Percentiles rank a stretch among this genome's conserved stretches.
Conservation (phyloP, 2,888 invertebrate species). For the Cylindroiulus punctatus region DNA sequence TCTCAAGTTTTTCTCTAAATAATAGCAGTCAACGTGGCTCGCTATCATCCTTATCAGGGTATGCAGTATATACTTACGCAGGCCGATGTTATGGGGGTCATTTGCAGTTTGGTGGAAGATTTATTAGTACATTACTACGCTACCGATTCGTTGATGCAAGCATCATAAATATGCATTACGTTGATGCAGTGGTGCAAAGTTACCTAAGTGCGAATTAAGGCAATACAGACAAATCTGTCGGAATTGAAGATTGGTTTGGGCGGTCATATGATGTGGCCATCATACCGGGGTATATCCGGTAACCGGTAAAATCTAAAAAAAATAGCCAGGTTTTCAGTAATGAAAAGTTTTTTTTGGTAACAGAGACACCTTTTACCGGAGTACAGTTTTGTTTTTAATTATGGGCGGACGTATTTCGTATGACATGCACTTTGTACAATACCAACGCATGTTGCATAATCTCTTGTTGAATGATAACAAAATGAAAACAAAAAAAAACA, state of each 20-base stretch:
- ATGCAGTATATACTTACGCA: neutral
- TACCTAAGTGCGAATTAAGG: neutral
- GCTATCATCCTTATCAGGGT: conserved; percentile 11
- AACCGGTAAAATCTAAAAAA: no score
- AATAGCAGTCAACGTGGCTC: neutral
- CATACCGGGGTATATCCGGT: neutral
- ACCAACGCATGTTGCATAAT: no score
- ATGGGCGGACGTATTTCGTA: no score
- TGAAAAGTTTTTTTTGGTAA: no score
- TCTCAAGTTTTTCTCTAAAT: neutral
- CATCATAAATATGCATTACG: neutral
- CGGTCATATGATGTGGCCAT: neutral
- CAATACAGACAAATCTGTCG: neutral
- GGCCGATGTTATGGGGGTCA: neutral
- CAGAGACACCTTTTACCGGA: no score
- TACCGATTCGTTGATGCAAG: neutral
- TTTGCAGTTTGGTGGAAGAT: neutral
- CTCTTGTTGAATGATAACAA: no score
- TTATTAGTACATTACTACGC: neutral
- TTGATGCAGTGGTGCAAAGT: neutral
- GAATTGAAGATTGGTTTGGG: neutral
- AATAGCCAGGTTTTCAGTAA: no score
- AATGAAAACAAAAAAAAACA: no score
- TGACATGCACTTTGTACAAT: no score
- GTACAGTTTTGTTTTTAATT: no score